A percentile compares a stretch with the other conserved stretches of the same genome.
Conservation (phyloP, 2,113 vertebrate genomes). For the Damaliscus lunatus region DNA sequence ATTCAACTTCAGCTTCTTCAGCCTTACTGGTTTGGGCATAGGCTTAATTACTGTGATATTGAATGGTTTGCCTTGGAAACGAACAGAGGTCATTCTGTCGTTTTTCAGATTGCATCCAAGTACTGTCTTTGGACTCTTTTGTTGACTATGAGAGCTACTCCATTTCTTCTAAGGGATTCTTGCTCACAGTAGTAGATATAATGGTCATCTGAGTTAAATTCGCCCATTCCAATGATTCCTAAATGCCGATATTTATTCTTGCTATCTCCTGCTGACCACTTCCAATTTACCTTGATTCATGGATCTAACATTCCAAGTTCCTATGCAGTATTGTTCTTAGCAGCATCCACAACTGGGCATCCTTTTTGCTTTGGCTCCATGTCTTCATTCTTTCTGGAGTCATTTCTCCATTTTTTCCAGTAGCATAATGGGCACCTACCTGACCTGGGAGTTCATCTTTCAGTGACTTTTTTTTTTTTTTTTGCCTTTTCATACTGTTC, state of each 20-base stretch:
- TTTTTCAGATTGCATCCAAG: not conserved
- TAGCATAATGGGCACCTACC: not conserved
- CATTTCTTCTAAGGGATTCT: not conserved
- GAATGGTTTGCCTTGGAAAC: not conserved
- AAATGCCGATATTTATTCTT: not conserved
- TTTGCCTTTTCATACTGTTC: not conserved
- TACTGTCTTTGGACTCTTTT: not conserved
- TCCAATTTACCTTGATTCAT: not conserved
- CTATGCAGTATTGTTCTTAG: not conserved
- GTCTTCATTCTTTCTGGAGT: not conserved
- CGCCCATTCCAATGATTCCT: not conserved
- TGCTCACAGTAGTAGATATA: not conserved
- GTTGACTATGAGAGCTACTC: not conserved
- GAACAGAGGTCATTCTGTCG: not conserved
- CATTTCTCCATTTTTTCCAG: not conserved
- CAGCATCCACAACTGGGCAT: not conserved
- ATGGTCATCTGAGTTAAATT: not conserved
- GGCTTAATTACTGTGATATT: not conserved
- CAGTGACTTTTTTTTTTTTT: too few relatives aligned
- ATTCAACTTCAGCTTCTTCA: too few relatives aligned
- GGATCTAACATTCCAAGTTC: not conserved
- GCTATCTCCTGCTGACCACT: too few relatives aligned
- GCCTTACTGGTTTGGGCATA: too few relatives aligned
- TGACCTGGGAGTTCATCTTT: too few relatives aligned
- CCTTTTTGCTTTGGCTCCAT: not conserved